phyloP scores from a whole-genome alignment of 2,113 vertebrate genomes.

The Tachuris rubrigastra region DNA sequence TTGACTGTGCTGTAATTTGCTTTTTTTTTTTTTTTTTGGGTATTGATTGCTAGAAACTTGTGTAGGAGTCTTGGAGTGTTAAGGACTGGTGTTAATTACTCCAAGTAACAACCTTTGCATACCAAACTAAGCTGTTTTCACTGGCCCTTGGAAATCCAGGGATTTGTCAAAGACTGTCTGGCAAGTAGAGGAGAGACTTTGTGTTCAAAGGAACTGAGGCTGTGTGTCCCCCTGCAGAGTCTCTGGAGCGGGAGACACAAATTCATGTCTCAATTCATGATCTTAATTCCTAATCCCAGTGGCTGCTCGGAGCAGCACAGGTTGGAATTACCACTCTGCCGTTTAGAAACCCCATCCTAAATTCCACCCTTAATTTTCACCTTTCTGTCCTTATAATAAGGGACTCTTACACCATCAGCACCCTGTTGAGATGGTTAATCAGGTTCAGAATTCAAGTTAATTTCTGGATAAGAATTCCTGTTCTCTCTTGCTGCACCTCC shows the following conservation, averaged over 20 bases:
- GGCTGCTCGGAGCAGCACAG: neutral
- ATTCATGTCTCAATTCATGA: neutral
- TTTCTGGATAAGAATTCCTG: neutral
- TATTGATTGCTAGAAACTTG: neutral
- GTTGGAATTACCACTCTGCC: neutral
- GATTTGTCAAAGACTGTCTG: neutral
- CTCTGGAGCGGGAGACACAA: neutral
- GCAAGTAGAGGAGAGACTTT: neutral
- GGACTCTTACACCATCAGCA: accelerated
- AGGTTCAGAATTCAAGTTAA: too few relatives aligned
- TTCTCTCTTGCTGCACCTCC: neutral
- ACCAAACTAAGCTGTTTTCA: neutral
- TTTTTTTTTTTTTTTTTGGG: neutral
- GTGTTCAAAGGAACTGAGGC: neutral
- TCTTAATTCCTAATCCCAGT: neutral
- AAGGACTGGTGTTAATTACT: neutral
- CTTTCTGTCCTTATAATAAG: neutral
- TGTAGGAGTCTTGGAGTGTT: neutral
- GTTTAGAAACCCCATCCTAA: neutral
- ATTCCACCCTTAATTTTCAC: neutral
- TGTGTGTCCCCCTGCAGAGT: neutral
- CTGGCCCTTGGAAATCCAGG: neutral
- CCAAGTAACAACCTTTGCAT: neutral
- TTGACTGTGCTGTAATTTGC: neutral
- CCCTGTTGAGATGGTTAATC: too few relatives aligned